phyloP scores from a whole-genome alignment of 2,888 invertebrate species.

The Monopis laevigella region DNA sequence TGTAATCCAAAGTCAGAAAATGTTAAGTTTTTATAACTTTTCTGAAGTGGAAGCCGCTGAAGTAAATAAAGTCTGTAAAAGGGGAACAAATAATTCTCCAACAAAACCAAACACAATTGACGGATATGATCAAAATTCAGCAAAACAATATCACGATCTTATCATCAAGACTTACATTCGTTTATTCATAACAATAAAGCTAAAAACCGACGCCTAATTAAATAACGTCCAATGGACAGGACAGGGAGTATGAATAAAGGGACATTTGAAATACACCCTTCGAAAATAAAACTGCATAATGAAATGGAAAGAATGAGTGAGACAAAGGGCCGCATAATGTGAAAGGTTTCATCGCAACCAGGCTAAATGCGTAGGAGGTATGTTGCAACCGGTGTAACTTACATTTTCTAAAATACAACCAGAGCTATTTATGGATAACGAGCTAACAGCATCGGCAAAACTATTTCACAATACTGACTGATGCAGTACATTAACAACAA shows the following conservation, averaged over 20 bases:
- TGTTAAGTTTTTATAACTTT: no score
- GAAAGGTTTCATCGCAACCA: slow-evolving; percentile 1
- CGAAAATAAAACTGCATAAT: slow-evolving; percentile 4
- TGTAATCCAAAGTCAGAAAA: no score
- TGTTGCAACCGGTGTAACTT: slow-evolving; percentile 6
- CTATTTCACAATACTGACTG: slow-evolving; percentile 9
- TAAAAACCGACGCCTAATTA: slow-evolving; percentile 5
- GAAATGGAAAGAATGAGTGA: neutral
- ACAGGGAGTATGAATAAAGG: neutral
- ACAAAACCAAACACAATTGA: no score
- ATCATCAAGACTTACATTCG: slow-evolving; percentile 2
- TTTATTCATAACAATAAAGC: slow-evolving; percentile 7
- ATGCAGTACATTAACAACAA: no score
- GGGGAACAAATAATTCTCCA: no score
- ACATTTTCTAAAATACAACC: slow-evolving; percentile 7
- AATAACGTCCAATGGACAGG: slow-evolving; percentile 1
- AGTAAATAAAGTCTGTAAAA: no score
- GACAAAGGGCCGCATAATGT: slow-evolving; percentile 2
- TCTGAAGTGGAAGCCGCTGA: no score
- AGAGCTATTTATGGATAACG: slow-evolving; percentile 7
- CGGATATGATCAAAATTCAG: slow-evolving; percentile 2
- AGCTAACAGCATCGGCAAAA: slow-evolving; percentile 7
- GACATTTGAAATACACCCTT: neutral
- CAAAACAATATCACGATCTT: slow-evolving; percentile 5
- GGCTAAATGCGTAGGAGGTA: slow-evolving; percentile 2